Base-by-base conservation (phyloP, 2,797 vertebrate species). In the Coluber constrictor region DNA sequence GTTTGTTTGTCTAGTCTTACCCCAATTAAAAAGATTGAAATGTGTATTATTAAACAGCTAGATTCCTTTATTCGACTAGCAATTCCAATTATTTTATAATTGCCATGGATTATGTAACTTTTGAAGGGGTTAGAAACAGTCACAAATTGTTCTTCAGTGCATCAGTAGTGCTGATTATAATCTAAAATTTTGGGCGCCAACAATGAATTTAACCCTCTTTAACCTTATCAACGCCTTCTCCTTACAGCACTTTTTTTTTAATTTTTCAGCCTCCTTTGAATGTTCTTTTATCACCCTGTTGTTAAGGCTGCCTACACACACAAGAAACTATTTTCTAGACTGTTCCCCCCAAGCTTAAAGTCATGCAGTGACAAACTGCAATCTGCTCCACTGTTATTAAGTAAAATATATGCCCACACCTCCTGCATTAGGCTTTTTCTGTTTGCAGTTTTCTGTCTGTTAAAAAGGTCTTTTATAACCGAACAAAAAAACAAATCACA, bases 321-420 rank as follows among this genome's bases (percentile, higher is more conserved):
- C 63, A 43, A 91, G 23, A 23, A 94, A 88, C 56, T 66, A 83
- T 94, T 90, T 94, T 83, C 86, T 90, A 55, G 89, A 92, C 87
- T 25, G 29, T 43, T 51, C 83, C 11, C 70, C 70, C 70, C 27
- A 60, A 60, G 57, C 70, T 57, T 61, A 93, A 91, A 91, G 70
- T 87, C 89, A 90, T 25, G 29, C 51, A 91, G 57, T 94, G 79
- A 83, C 93, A 92, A 94, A 56, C 13, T 90, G 61, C 86, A 92
- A 90, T 59, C 70, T 87, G 57, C 86, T 90, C 93, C 89, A 83
- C 91, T 92, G 74, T 86, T 87, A 93, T 94, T 88, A 90, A 86
- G 70, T 90, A 90, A 92, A 92, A 66, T 66, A 92, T 88, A 63
- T 92, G 57, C 89, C 66, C 86, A 91, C 57, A 66, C 89, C 86